Conservation (phyloP, 2,797 vertebrate species). For the Muscicapa striata region DNA sequence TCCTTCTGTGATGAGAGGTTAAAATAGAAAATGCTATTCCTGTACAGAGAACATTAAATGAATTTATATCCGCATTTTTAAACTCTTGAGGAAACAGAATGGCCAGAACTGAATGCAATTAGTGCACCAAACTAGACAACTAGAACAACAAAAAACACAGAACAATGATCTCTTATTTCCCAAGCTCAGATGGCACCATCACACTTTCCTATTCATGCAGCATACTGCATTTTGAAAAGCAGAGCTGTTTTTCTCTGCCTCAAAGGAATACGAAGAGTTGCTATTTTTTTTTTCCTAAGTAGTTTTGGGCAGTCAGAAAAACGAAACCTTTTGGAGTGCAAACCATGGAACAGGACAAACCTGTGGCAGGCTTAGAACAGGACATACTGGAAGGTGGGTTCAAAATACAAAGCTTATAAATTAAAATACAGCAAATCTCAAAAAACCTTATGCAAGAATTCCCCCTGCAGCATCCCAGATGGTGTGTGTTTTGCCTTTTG, state of each 20-base stretch:
- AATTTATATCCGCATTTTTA: background rate
- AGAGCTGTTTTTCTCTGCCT: slow-evolving; percentile 34
- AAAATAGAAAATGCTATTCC: background rate
- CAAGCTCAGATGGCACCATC: slow-evolving; percentile 58
- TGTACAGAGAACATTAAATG: background rate
- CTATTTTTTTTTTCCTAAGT: background rate
- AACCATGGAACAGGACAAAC: background rate
- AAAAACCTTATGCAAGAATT: background rate
- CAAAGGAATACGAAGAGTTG: slow-evolving; percentile 26
- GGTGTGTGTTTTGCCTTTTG: background rate
- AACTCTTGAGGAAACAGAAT: slow-evolving; percentile 17
- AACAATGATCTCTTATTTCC: slow-evolving; percentile 67
- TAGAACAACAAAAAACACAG: slow-evolving; percentile 48
- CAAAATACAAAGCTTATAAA: background rate
- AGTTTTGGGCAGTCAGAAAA: background rate
- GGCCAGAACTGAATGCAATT: slow-evolving; percentile 32
- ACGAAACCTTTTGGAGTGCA: background rate
- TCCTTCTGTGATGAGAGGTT: background rate
- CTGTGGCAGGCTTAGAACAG: background rate
- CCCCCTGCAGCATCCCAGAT: background rate
- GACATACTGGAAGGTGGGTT: background rate
- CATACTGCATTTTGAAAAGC: slow-evolving; percentile 27
- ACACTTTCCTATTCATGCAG: slow-evolving; percentile 50
- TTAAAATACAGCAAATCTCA: background rate
- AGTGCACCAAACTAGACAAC: slow-evolving; percentile 4